These are phyloP conservation scores for Danionella cerebrum DNA, from an alignment of 2,113 vertebrate species.

Conservation along the genomic window DNA sequence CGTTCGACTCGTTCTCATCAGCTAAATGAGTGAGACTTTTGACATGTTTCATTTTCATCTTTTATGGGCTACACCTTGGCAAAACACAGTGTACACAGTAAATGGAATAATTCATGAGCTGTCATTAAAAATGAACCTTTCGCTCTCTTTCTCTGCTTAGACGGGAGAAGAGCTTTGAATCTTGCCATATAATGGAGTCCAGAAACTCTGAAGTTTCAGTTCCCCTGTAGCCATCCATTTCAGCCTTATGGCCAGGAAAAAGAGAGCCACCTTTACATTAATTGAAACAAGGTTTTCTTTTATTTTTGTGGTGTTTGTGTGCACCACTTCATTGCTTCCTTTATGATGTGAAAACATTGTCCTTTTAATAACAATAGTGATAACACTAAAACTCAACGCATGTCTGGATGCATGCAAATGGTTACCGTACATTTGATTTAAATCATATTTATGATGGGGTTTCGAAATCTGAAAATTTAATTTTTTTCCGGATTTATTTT, in stretches of 20 bases:
- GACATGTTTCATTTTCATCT: constrained; percentile 86
- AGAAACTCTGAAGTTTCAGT: constrained; percentile 90
- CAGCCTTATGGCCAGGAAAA: constrained; percentile 42
- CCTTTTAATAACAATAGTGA: no score
- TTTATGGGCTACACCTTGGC: constrained; percentile 94
- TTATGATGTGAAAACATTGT: no score
- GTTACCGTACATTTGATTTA: no score
- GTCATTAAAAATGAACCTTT: constrained; percentile 99
- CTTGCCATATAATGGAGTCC: constrained; percentile 97
- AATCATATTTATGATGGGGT: no score
- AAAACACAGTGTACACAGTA: constrained; percentile 93
- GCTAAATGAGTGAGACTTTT: constrained; percentile 58
- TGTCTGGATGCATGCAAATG: no score
- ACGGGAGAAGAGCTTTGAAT: constrained; percentile 93
- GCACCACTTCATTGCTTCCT: neutral
- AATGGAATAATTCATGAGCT: constrained; percentile 99
- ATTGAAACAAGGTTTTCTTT: constrained; percentile 39
- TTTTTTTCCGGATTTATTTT: no score
- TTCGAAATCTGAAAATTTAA: no score
- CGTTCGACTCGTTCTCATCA: constrained; percentile 47
- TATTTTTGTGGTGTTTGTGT: no score
- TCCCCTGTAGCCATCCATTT: constrained; percentile 57
- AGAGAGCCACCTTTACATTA: constrained; percentile 47
- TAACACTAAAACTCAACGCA: no score
- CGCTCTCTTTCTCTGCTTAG: constrained; percentile 85